Evolutionary conservation across 2,888 invertebrate species (phyloP).

Genomic region (Nemapogon koenigi): DNA sequence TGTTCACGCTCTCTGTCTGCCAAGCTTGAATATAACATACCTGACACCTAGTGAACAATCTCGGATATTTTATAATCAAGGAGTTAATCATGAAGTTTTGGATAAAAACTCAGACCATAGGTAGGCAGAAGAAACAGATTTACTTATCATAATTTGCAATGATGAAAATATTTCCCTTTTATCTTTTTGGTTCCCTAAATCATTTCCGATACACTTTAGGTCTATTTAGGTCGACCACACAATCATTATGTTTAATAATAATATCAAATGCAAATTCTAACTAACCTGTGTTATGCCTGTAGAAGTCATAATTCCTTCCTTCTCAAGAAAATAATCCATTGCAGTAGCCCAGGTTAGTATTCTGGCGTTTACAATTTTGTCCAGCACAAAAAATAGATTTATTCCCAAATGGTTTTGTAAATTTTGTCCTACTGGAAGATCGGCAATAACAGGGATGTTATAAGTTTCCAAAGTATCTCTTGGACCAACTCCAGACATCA

Average conservation of each 20-base stretch:
- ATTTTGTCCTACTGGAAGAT: conserved; percentile 69
- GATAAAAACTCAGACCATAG: too few relatives aligned
- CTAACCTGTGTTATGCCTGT: conserved; percentile 68
- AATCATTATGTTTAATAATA: too few relatives aligned
- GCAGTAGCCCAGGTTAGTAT: conserved; percentile 65
- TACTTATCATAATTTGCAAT: too few relatives aligned
- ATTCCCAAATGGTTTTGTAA: conserved; percentile 69
- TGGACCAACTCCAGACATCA: conserved; percentile 71
- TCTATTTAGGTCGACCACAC: too few relatives aligned
- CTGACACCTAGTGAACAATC: conserved; percentile 64
- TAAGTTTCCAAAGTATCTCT: conserved; percentile 50
- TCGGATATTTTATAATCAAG: too few relatives aligned
- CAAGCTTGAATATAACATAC: conserved; percentile 63
- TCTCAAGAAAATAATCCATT: conserved; percentile 58
- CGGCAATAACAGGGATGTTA: conserved; percentile 59
- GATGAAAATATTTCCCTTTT: too few relatives aligned
- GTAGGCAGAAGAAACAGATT: too few relatives aligned
- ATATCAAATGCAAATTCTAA: too few relatives aligned
- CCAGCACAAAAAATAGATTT: conserved; percentile 54
- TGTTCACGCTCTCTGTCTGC: conserved; percentile 53
- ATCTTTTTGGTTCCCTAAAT: too few relatives aligned
- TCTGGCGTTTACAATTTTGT: conserved; percentile 42
- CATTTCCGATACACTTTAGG: too few relatives aligned
- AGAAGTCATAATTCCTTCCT: conserved; percentile 65
- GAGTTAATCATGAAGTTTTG: too few relatives aligned